Conservation (phyloP, 1,140 invertebrate genomes). For the Mya arenaria region DNA sequence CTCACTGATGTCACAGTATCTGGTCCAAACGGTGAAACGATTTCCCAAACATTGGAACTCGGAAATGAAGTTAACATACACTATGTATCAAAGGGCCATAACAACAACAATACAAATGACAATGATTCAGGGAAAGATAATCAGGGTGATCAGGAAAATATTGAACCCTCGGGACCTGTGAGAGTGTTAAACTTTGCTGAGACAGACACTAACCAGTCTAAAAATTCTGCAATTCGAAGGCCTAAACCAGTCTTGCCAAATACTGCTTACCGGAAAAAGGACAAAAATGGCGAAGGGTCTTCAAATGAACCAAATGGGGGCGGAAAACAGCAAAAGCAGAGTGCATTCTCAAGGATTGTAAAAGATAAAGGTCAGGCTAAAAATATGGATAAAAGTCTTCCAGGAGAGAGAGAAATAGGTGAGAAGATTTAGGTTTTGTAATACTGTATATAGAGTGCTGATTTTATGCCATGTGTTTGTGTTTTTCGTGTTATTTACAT, state of each 20-base stretch:
- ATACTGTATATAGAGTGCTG: too few species aligned
- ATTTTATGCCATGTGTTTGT: too few species aligned
- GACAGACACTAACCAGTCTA: constrained; percentile 31
- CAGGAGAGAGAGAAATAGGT: constrained; percentile 45
- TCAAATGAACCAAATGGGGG: constrained; percentile 40
- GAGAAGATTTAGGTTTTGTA: too few species aligned
- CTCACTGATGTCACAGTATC: constrained; percentile 36
- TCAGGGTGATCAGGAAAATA: constrained; percentile 39
- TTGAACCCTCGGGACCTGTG: constrained; percentile 49
- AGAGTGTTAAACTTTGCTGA: constrained; percentile 46
- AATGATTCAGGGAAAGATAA: neutral
- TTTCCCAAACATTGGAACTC: constrained; percentile 19
- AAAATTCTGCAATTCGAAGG: constrained; percentile 28
- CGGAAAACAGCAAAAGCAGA: constrained; percentile 35
- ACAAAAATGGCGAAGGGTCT: neutral
- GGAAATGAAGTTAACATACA: constrained; percentile 48
- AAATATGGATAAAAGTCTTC: constrained; percentile 33
- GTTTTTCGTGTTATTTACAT: too few species aligned
- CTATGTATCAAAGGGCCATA: constrained; percentile 1
- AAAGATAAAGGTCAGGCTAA: constrained; percentile 21
- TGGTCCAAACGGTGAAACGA: neutral
- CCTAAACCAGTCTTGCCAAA: constrained; percentile 53
- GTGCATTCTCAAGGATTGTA: constrained; percentile 52
- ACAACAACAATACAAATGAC: constrained; percentile 20
- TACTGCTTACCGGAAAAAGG: constrained; percentile 24